Evolutionary conservation across 1,140 invertebrate genomes (phyloP).

Genomic region (Aphis craccivora): DNA sequence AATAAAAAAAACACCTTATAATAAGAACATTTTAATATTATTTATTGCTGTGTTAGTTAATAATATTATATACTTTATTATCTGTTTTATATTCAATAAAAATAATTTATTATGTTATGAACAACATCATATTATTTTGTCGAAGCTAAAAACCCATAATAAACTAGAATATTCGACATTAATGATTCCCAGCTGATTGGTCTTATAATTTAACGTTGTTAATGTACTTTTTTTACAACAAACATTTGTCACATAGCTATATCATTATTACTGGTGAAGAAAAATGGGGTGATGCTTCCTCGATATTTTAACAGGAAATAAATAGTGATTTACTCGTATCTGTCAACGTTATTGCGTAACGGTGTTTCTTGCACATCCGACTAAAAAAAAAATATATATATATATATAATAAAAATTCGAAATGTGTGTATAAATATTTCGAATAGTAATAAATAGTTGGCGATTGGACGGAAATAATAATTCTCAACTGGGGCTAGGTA

Average conservation of each 20-base stretch:
- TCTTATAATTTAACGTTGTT: neutral
- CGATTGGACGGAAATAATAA: neutral
- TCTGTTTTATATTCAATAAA: too few relatives aligned
- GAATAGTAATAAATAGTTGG: neutral
- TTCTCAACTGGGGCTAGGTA: neutral
- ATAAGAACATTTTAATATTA: too few relatives aligned
- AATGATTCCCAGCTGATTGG: neutral
- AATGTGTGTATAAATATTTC: neutral
- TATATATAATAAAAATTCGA: neutral
- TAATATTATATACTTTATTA: too few relatives aligned
- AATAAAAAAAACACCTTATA: too few relatives aligned
- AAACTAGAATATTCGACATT: neutral
- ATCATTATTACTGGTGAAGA: neutral
- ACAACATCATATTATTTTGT: neutral
- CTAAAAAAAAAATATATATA: neutral
- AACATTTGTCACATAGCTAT: neutral
- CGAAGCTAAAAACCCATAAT: neutral
- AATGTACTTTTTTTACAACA: neutral
- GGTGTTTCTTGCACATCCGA: neutral
- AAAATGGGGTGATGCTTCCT: neutral
- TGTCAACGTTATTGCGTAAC: slow-evolving; percentile 18
- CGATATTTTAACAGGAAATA: slow-evolving; percentile 29
- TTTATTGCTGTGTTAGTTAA: too few relatives aligned
- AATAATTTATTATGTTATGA: neutral
- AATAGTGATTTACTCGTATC: slow-evolving; percentile 29